Evolutionary conservation across 2,888 invertebrate species (phyloP).

Genomic region (Apamea anceps): DNA sequence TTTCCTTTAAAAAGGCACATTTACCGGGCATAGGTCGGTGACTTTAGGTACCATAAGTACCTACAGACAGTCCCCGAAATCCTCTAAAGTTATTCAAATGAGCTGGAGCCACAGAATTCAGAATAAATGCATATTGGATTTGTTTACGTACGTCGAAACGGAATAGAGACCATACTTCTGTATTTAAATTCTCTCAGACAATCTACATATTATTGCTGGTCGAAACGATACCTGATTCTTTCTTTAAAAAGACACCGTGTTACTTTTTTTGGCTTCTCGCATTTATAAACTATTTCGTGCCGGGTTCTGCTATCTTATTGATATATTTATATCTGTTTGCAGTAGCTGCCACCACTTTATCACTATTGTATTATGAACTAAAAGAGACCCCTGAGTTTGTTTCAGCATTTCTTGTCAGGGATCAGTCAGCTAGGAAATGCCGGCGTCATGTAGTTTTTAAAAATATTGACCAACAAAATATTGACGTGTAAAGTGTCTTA

Average conservation of each 20-base stretch:
- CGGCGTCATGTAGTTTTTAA: too few species aligned
- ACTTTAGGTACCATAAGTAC: constrained; percentile 53
- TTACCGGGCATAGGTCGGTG: constrained; percentile 60
- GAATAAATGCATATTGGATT: constrained; percentile 90
- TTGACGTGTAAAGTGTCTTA: too few species aligned
- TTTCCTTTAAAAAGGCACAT: constrained; percentile 45
- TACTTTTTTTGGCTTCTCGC: constrained; percentile 23
- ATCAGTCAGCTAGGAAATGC: too few species aligned
- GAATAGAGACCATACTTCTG: constrained; percentile 83
- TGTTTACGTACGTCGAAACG: constrained; percentile 87
- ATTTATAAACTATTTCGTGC: constrained; percentile 14
- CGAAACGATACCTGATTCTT: constrained; percentile 72
- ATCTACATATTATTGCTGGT: constrained; percentile 87
- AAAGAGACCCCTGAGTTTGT: too few species aligned
- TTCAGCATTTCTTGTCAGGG: too few species aligned
- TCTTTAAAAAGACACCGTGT: constrained; percentile 63
- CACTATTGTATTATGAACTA: neutral
- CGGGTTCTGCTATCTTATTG: constrained; percentile 3
- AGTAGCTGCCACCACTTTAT: neutral
- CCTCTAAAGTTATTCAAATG: constrained; percentile 88
- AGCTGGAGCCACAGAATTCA: constrained; percentile 79
- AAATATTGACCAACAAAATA: too few species aligned
- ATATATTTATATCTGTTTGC: neutral
- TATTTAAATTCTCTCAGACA: constrained; percentile 84
- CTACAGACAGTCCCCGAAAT: constrained; percentile 71